Evolutionary conservation across 2,797 vertebrate species (phyloP), one percentile per base, ranked within the genome.

Genomic region (Coccyzus lansbergi): DNA sequence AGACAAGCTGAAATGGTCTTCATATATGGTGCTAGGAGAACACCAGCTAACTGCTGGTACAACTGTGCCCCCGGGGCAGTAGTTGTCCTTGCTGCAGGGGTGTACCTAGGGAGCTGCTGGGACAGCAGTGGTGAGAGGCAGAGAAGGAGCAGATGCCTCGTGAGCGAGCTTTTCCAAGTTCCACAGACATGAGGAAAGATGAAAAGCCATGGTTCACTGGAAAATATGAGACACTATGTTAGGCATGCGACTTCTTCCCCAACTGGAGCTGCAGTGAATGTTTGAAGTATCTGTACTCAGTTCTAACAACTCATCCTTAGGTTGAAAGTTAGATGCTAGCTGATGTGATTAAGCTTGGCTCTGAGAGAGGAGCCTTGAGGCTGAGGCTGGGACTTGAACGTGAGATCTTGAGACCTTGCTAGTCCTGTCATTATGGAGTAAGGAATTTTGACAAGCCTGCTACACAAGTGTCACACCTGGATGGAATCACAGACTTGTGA

Each of bases 401-500:
- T 77, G 40, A 64, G 24, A 40, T 68, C 58, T 0, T 52, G 53
- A 87, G 49, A 83, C 42, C 20, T 70, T 86, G 46, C 28, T 87
- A 78, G 70, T 63, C 34, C 14, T 67, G 31, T 77, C 48, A 5
- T 40, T 72, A 1, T 18, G 6, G 52, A 65, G 18, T 67, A 63
- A n/a, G 25, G 49, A 4, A 52, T 63, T 91, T 67, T 22, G 6
- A 24, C 29, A 38, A 80, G 15, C 9, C 10, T 44, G 25, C 12
- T 83, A 12, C 7, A 4, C 12, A 52, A 17, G 4, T 25, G 20
- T 62, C 6, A 13, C 3, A 1, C 0, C 0, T 36, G 24, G 34
- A 56, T 36, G 24, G 40, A 56, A 20, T 58, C 52, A 2, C 11
- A 84, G 51, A 26, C 28, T 79, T 64, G 12, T 53, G 51, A 86